phyloP scores from a whole-genome alignment of 2,888 invertebrate genomes.

The Megalurothrips usitatus region DNA sequence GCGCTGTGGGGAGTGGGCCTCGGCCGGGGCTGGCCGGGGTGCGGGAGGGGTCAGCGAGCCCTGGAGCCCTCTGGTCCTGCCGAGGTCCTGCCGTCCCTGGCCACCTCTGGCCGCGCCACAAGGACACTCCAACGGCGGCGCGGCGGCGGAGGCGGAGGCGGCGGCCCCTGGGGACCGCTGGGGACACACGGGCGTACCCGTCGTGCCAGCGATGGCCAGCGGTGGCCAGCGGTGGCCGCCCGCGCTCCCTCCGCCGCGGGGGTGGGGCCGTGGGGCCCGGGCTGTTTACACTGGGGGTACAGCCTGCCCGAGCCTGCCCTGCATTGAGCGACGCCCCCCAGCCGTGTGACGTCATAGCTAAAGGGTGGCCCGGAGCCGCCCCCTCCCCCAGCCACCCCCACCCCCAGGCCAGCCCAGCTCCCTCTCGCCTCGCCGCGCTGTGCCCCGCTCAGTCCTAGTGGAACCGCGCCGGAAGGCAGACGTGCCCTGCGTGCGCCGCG shows the following conservation, averaged over 20 bases:
- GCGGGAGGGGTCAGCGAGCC: not conserved
- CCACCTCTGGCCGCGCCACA: not conserved
- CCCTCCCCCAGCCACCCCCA: not conserved
- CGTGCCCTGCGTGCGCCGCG: not conserved
- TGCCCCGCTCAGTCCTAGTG: constrained; percentile 14
- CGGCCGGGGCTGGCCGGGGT: not conserved
- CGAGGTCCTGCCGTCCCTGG: no score
- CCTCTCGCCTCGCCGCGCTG: constrained; percentile 51
- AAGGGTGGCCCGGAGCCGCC: not conserved
- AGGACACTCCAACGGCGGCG: not conserved
- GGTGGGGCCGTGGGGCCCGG: not conserved
- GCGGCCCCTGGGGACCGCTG: not conserved
- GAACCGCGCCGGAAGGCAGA: constrained; percentile 11
- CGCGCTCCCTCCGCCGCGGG: not conserved
- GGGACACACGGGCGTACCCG: not conserved
- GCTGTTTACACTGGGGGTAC: constrained; percentile 8
- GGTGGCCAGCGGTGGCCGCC: not conserved
- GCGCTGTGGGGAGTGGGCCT: not conserved
- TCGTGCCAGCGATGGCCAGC: not conserved
- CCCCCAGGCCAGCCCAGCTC: constrained; percentile 31
- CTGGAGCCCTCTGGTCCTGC: no score
- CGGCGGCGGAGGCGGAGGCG: not conserved
- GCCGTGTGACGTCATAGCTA: constrained; percentile 14
- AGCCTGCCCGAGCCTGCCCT: not conserved
- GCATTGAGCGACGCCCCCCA: constrained; percentile 24